These are phyloP conservation scores for Lasaia peninsularis DNA, from an alignment of 1,140 invertebrate species.

Conservation along the genomic window DNA sequence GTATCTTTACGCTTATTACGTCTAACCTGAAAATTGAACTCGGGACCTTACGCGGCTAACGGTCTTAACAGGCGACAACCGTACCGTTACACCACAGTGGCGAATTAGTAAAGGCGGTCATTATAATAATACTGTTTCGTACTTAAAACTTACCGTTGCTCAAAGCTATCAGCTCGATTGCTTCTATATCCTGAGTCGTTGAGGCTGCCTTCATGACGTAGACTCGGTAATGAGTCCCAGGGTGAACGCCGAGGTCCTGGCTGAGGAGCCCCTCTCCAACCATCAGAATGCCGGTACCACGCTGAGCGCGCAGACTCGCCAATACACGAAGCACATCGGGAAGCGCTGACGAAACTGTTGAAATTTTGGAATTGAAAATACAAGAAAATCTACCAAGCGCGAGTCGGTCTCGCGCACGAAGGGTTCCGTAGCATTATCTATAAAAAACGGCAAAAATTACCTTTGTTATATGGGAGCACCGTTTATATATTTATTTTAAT, in stretches of 20 bases:
- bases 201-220: slow-evolving; percentile 88
- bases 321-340: slow-evolving; percentile 89
- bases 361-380: background rate
- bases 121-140: background rate
- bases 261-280: slow-evolving; percentile 86
- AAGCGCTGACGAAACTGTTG: slow-evolving; percentile 77
- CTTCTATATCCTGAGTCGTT: slow-evolving; percentile 92
- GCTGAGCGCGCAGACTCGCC: slow-evolving; percentile 89
- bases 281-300: slow-evolving; percentile 92
- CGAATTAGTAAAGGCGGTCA: no score
- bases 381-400: no score
- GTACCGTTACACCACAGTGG: no score
- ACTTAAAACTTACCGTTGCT: slow-evolving; percentile 82
- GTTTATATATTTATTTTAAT: no score
- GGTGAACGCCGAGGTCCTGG: slow-evolving; percentile 85
- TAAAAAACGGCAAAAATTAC: no score
- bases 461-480: no score
- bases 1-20: no score
- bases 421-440: no score
- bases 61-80: no score
- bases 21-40: no score
- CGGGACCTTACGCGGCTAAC: no score
- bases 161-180: slow-evolving; percentile 89
- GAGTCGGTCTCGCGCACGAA: no score
- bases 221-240: slow-evolving; percentile 90